phyloP scores from a whole-genome alignment of 2,113 vertebrate species.

The Mobula hypostoma region DNA sequence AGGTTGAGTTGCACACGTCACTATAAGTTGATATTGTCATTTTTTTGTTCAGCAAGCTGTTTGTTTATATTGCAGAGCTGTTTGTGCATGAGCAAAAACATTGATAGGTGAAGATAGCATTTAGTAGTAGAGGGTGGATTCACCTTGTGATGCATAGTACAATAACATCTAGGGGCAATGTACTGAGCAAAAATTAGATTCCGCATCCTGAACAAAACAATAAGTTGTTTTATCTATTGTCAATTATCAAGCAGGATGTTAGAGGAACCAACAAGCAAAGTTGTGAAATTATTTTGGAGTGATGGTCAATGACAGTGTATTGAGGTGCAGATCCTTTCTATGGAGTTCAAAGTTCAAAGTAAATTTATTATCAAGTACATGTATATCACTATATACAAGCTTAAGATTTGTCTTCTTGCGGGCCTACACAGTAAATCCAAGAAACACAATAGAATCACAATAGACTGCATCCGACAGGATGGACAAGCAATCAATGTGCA shows the following conservation, averaged over 20 bases:
- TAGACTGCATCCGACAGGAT: no score
- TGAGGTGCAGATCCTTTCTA: not conserved
- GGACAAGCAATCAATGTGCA: no score
- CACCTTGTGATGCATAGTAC: not conserved
- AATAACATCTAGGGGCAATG: not conserved
- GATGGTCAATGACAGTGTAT: not conserved
- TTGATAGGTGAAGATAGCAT: not conserved
- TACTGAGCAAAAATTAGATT: not conserved
- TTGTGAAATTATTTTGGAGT: not conserved
- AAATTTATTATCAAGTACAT: no score
- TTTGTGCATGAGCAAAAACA: not conserved
- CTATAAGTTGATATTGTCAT: not conserved
- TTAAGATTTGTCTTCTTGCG: no score
- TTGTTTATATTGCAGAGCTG: not conserved
- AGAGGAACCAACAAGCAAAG: not conserved
- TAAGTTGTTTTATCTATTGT: not conserved
- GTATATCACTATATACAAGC: no score
- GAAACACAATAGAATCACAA: no score
- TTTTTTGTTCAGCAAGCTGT: not conserved
- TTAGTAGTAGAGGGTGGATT: not conserved
- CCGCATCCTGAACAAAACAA: not conserved
- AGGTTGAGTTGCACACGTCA: not conserved
- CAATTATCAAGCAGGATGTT: not conserved
- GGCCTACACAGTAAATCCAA: no score
- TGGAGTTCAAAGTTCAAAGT: not conserved